Percentiles rank a stretch among this genome's conserved stretches.
Conservation (phyloP, 2,797 vertebrate genomes). For the Mus minutoides region DNA sequence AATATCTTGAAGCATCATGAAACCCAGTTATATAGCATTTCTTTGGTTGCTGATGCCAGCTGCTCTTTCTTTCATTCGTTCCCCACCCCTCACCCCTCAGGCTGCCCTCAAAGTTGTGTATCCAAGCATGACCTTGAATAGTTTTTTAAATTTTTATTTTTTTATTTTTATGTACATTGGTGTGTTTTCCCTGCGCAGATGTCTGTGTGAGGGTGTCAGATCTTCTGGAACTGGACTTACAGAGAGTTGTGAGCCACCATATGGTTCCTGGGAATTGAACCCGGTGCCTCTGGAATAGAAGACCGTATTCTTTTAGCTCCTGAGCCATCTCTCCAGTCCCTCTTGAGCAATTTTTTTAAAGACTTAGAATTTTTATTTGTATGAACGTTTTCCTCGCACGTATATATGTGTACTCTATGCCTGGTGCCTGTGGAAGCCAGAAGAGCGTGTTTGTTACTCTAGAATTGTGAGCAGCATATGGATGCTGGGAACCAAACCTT, state of each 20-base stretch:
- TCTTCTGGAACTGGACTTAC: not conserved
- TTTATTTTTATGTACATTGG: not conserved
- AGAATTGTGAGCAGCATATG: not conserved
- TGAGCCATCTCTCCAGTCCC: not conserved
- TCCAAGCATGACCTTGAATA: not conserved
- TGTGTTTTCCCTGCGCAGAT: not conserved
- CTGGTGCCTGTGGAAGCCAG: not conserved
- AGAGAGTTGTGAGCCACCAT: not conserved
- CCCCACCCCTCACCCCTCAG: not conserved
- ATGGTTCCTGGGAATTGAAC: not conserved
- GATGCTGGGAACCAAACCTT: not conserved
- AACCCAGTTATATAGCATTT: not conserved
- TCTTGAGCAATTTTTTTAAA: not conserved
- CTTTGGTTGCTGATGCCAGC: slow-evolving; percentile 41
- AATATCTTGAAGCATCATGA: slow-evolving; percentile 32
- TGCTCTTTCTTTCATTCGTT: not conserved
- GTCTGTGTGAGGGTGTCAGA: not conserved
- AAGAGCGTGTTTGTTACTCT: not conserved
- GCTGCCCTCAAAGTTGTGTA: not conserved
- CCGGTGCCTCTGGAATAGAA: not conserved
- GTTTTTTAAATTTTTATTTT: not conserved
- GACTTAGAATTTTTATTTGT: not conserved
- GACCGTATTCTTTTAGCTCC: not conserved
- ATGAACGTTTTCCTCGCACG: not conserved
- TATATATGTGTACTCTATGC: not conserved